Conservation (phyloP, 2,797 vertebrate genomes). For the Sparidentex hasta region DNA sequence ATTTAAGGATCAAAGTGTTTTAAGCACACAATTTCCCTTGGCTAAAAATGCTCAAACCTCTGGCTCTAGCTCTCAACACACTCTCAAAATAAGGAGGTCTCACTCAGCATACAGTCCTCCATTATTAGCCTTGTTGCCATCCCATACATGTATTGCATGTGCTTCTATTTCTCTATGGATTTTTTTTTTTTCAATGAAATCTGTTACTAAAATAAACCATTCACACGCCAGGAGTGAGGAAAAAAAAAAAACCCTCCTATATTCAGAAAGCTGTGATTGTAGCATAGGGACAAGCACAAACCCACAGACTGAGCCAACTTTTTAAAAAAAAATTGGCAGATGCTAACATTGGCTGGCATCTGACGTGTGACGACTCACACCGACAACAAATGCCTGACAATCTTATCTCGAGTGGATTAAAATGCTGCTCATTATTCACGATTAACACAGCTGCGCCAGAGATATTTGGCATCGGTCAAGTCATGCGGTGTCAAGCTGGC, state of each 20-base stretch:
- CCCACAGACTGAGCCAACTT: not conserved
- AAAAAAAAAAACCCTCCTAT: constrained; percentile 14
- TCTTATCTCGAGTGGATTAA: constrained; percentile 13
- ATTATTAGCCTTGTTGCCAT: not conserved
- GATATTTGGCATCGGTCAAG: constrained; percentile 15
- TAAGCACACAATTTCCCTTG: not conserved
- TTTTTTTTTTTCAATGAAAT: constrained; percentile 1
- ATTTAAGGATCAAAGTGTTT: not conserved
- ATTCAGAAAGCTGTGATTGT: not conserved
- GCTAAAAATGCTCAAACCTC: not conserved
- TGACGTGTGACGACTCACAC: constrained; percentile 30
- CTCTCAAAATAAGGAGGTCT: not conserved
- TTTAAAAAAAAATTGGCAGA: constrained; percentile 9
- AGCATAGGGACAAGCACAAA: not conserved
- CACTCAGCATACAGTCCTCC: not conserved
- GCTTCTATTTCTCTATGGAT: not conserved
- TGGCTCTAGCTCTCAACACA: not conserved
- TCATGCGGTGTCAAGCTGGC: not conserved
- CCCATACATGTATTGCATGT: not conserved
- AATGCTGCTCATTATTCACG: not conserved
- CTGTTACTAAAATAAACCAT: constrained; percentile 28
- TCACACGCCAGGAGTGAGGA: constrained; percentile 3
- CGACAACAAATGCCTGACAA: constrained; percentile 26
- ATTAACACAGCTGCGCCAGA: constrained; percentile 18
- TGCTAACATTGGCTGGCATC: constrained; percentile 25